Percentiles rank a stretch among this genome's conserved stretches.
Conservation (phyloP, 2,888 invertebrate genomes). For the Stenodera caucasica region DNA sequence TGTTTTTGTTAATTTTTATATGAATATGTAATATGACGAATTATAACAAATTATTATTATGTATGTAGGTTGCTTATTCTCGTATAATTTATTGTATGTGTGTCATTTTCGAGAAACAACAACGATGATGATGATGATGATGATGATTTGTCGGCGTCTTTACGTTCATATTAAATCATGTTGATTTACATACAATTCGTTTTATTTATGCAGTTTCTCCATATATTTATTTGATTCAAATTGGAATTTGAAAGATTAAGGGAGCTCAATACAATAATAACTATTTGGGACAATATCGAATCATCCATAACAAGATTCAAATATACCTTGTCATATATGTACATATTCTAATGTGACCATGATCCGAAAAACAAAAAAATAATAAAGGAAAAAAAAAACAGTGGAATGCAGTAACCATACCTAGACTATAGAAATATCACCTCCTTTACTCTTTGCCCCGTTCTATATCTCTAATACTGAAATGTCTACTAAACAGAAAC, state of each 20-base stretch:
- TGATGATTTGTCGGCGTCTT: slow-evolving; percentile 26
- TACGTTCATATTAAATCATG: slow-evolving; percentile 9
- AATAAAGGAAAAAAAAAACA: too few species aligned
- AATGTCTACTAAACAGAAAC: not conserved
- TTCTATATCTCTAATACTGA: not conserved
- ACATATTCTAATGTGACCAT: slow-evolving; percentile 35
- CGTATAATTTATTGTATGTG: slow-evolving; percentile 2
- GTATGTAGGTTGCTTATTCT: slow-evolving; percentile 28
- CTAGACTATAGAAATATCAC: slow-evolving; percentile 30
- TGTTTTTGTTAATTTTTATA: slow-evolving; percentile 36
- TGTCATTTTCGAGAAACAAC: slow-evolving; percentile 17
- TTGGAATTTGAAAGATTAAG: not conserved
- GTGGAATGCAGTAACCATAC: slow-evolving; percentile 38
- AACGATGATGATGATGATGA: not conserved
- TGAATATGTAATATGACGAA: slow-evolving; percentile 35
- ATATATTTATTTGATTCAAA: not conserved
- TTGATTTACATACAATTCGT: slow-evolving; percentile 26
- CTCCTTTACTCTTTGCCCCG: slow-evolving; percentile 13
- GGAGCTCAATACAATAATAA: too few species aligned
- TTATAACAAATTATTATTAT: slow-evolving; percentile 34
- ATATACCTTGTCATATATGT: slow-evolving; percentile 32
- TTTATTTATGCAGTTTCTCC: too few species aligned
- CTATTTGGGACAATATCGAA: not conserved
- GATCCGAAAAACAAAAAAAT: too few species aligned
- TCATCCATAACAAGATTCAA: slow-evolving; percentile 30